Evolutionary conservation across 1,140 invertebrate genomes (phyloP), one percentile per base, ranked within the genome.

Genomic region (Zaprionus tsacasi): DNA sequence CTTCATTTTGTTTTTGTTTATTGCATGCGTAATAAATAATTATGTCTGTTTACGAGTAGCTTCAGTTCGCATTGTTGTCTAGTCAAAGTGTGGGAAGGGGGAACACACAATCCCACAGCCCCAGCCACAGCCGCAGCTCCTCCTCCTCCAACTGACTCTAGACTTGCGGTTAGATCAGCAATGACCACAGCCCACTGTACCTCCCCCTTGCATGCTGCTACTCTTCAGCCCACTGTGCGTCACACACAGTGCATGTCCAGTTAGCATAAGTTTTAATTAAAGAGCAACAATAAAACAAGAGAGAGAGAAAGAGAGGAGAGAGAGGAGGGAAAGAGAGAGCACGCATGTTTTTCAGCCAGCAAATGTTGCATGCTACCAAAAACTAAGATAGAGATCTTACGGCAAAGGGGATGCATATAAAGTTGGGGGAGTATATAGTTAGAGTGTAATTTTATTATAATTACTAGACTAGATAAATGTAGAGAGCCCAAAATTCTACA

Each of bases 241-340:
- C 27, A 17, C 17, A 4, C 45, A 60, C 60, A 68, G 52, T 76
- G 85, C 75, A 83, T 89, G 85, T 85, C 78, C 81, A 76, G 78
- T 85, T 89, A 60, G 81, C 75, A 79, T 88, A 88, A 85, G 65
- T 81, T 89, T 85, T 88, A 88, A 88, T 89, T 88, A 88, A 81
- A 89, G n/a, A 58, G 35, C 55, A 40, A 71, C 65, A 71, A 67
- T 38, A 58, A 38, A 60, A 70, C 13, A 71, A 54, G 15, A 3
- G 48, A 4, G n/a, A n/a, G n/a, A 54, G 48, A 8, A 30, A 48
- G 25, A 33, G 48, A 10, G 21, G 21, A 21, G 21, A 21, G 21
- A 21, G 21, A 21, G 2, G 21, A 21, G 21, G 2, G 21, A 21
- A 2, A 21, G 21, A 21, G 21, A 21, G 21, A 21, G 71, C 82